Evolutionary conservation across 37 sponge, comb jelly and placozoan species (phyloP), one percentile per base, ranked within the genome.

Genomic region (Cladorhizidae sp.): DNA sequence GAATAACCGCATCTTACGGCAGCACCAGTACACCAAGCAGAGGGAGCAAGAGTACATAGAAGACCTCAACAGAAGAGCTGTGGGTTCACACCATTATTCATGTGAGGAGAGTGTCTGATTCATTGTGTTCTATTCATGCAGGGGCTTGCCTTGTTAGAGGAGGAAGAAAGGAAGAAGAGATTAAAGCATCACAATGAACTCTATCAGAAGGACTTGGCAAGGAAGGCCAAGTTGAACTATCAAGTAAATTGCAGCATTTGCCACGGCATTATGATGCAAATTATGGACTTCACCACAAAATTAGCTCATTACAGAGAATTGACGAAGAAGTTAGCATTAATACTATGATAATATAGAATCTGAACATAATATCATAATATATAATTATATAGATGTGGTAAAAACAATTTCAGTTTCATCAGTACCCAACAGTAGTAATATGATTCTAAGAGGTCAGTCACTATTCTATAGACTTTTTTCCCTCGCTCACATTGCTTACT

Each of bases 1-100:
- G 36, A 89, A 89, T 79, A 95, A 91, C 75, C 38, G 89, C 9
- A 73, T 93, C 22, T 55, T 76, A 21, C 79, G 80, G 23, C 88
- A 92, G 82, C 72, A 95, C 81, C 95, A 97, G 89, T 90, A 80
- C 78, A 86, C 84, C 67, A 82, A 97, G 77, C 77, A 83, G 65
- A 88, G 95, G 49, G 65, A 70, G 83, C 58, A 61, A 17, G 93
- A 94, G 70, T 97, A 94, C 57, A 77, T 87, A 40, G 90, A 89
- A 52, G 92, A 90, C 21, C 88, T 97, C 57, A 76, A 92, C 40
- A 88, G 78, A 76, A 88, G 94, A 71, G 88, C 90, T 15, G 96
- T 93, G 49, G 76, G 88, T 72, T 67, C 17, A 36, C 5, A 18
- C 12, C 8, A 36, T 9, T 5, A 11, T 36, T 31, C 5, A 36